These are phyloP conservation scores for Leptodirus hochenwartii DNA, from an alignment of 2,888 invertebrate species.

Conservation along the genomic window DNA sequence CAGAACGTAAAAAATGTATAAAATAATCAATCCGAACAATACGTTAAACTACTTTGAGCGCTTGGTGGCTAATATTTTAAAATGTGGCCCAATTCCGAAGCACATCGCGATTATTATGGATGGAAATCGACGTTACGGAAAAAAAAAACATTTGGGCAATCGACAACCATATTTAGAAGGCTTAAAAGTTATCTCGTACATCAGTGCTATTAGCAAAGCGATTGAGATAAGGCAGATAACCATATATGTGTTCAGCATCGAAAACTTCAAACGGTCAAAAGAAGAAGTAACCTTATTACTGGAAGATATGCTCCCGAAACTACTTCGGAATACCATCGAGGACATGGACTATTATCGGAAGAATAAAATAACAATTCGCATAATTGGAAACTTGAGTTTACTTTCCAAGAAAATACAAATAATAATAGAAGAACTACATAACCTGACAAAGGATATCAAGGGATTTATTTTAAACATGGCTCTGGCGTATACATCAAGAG, in stretches of 20 bases:
- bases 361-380: too few relatives aligned
- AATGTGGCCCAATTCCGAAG: conserved; percentile 66
- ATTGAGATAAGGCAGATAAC: conserved; percentile 88
- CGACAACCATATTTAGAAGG: conserved; percentile 71
- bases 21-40: too few relatives aligned
- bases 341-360: conserved; percentile 75
- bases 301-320: conserved; percentile 66
- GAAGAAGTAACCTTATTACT: conserved; percentile 83
- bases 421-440: conserved; percentile 60
- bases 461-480: conserved; percentile 62
- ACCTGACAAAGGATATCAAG: conserved; percentile 60
- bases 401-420: conserved; percentile 62
- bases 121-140: conserved; percentile 88
- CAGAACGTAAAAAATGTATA: too few relatives aligned
- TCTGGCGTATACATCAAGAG: conserved; percentile 68
- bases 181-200: conserved; percentile 64
- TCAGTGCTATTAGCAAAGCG: conserved; percentile 68
- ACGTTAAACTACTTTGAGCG: too few relatives aligned
- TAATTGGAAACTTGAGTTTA: too few relatives aligned
- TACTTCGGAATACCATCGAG: too few relatives aligned
- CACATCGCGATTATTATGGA: conserved; percentile 99
- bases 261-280: conserved; percentile 85
- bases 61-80: conserved; percentile 55
- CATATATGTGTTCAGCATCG: conserved; percentile 97
- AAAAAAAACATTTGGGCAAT: conserved; percentile 53